These are phyloP conservation scores for Cheilosia variabilis DNA, from an alignment of 2,888 invertebrate species.

Conservation along the genomic window DNA sequence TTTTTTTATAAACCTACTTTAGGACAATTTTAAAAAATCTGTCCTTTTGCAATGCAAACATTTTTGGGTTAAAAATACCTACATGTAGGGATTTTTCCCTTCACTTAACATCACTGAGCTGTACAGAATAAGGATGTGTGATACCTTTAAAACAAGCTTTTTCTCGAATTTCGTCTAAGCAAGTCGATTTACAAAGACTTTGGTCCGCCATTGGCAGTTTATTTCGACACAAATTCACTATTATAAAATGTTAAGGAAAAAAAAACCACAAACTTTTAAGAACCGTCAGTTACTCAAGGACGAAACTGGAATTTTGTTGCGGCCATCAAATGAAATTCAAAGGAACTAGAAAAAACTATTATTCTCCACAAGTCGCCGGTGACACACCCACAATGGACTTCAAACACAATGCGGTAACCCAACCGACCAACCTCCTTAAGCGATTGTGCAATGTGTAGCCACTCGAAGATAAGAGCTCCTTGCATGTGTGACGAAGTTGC, in stretches of 20 bases:
- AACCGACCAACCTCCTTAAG: constrained; percentile 25
- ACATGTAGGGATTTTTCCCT: too few species aligned
- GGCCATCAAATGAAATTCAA: constrained; percentile 61
- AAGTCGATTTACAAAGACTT: too few species aligned
- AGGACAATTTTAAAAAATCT: too few species aligned
- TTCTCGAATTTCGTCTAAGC: too few species aligned
- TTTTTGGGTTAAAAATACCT: too few species aligned
- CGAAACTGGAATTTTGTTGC: constrained; percentile 56
- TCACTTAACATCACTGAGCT: too few species aligned
- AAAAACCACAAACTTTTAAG: not conserved
- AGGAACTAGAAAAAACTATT: constrained; percentile 58
- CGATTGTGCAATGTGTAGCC: constrained; percentile 61
- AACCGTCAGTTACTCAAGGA: constrained; percentile 35
- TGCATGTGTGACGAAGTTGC: constrained; percentile 57
- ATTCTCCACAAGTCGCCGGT: constrained; percentile 27
- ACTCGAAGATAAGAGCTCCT: constrained; percentile 57
- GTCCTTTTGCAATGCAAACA: too few species aligned
- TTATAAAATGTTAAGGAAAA: not conserved
- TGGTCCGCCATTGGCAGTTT: not conserved
- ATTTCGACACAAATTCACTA: not conserved
- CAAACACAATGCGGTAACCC: constrained; percentile 30
- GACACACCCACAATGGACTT: constrained; percentile 49
- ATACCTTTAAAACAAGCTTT: too few species aligned
- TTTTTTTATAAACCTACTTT: too few species aligned
- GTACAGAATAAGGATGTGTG: too few species aligned